Percentiles rank a stretch among this genome's conserved stretches.
Evolutionary conservation across 2,888 invertebrate species (phyloP).

Genomic region (Calephelis perditalis): DNA sequence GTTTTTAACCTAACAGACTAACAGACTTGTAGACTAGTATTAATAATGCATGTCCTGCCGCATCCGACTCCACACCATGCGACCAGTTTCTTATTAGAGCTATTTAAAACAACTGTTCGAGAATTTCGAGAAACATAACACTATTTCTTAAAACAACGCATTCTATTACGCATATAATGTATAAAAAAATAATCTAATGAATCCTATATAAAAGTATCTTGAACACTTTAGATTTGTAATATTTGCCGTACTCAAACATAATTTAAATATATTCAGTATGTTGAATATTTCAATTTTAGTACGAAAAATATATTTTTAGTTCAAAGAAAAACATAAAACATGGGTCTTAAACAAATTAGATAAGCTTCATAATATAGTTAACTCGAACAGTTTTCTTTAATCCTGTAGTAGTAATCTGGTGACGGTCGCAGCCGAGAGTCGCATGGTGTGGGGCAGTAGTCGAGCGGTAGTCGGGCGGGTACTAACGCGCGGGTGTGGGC

Average conservation of each 20-base stretch:
- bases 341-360: neutral
- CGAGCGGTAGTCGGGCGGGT: constrained; percentile 16
- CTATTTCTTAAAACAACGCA: neutral
- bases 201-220: no score
- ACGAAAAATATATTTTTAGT: no score
- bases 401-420: no score
- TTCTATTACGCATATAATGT: no score
- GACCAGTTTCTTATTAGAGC: neutral
- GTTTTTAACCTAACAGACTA: constrained; percentile 20
- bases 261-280: no score
- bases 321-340: no score
- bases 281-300: no score
- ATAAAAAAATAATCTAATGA: no score
- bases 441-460: neutral
- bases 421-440: neutral
- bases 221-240: no score
- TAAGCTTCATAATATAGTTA: neutral
- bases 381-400: neutral
- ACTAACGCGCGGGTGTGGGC: constrained; percentile 44
- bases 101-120: neutral
- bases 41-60: constrained; percentile 14
- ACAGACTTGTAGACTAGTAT: constrained; percentile 16
- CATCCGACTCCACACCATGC: neutral
- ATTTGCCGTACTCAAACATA: no score
- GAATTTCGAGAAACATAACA: no score